phyloP scores from a whole-genome alignment of 2,888 invertebrate species.

The Folsomia candida region DNA sequence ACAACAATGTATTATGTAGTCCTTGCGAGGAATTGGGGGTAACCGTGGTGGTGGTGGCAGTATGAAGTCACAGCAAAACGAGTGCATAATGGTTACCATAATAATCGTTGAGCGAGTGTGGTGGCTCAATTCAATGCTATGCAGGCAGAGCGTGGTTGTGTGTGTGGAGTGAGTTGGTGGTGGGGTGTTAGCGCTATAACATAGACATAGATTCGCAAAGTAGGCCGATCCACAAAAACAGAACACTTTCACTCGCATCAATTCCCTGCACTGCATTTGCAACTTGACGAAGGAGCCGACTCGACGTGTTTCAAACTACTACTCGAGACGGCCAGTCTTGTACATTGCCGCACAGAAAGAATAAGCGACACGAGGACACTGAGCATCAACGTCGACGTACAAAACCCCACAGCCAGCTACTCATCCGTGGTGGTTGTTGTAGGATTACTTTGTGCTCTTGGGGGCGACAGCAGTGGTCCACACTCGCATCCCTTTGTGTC shows the following conservation, averaged over 20 bases:
- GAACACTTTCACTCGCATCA: slow-evolving; percentile 50
- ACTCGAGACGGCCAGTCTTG: no score
- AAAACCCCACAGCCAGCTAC: background rate
- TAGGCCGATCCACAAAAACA: slow-evolving; percentile 48
- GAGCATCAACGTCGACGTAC: background rate
- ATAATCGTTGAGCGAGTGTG: background rate
- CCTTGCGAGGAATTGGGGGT: slow-evolving; percentile 19
- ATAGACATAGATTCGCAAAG: slow-evolving; percentile 49
- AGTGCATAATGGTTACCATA: slow-evolving; percentile 16
- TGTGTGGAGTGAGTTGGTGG: slow-evolving; percentile 18
- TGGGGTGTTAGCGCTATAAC: slow-evolving; percentile 44
- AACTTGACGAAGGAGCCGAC: slow-evolving; percentile 37
- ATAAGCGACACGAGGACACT: no score
- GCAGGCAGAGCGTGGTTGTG: background rate
- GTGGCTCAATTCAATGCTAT: slow-evolving; percentile 27
- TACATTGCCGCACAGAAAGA: no score
- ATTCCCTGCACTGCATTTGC: slow-evolving; percentile 44
- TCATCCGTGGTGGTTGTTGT: background rate
- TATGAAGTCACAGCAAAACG: background rate
- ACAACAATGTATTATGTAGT: slow-evolving; percentile 14
- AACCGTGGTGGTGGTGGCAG: background rate
- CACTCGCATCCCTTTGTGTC: background rate
- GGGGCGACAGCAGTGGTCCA: slow-evolving; percentile 1
- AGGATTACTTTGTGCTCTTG: background rate
- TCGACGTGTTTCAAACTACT: slow-evolving; percentile 34